Base-by-base conservation (phyloP, 2,113 vertebrate genomes). In the Melanocharis versteri region DNA sequence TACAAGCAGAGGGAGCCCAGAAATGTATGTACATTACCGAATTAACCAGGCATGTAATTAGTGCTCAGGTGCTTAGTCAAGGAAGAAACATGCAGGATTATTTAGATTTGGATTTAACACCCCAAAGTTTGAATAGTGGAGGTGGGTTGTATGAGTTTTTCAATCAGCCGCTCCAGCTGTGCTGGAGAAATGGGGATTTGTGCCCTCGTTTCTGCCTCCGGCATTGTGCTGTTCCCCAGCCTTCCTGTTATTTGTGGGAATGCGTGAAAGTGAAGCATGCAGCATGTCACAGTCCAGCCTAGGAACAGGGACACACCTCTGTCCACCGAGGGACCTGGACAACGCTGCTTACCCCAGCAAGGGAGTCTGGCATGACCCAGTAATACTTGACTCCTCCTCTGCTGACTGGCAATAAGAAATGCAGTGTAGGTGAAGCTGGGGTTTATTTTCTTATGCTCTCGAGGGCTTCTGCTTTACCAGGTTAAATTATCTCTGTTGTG, bases 21-120 rank as follows among this genome's bases (percentile, higher is more conserved):
- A 96, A 86, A 83, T 90, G 88, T 93, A 80, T 27, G 83, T 95
- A 96, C 97, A 98, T 98, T 98, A 98, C 95, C 22, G 95, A 98
- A 97, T 98, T 98, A 98, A 98, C 98, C 97, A 98, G 97, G 97
- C 98, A 95, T 98, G 96, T 98, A 98, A 98, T 98, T 97, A 98
- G 98, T 19, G 91, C 94, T 97, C 97, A 98, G 98, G 98, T 97
- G 96, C 95, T 97, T 97, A 91, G 94, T 87, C 66, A 93, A 97
- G 94, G 97, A 97, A 96, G 89, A 94, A 95, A 91, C 16, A 23
- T 42, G 92, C 87, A 69, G 40, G 58, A 96, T 98, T 97, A 97
- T 96, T 97, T 97, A 96, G 83, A 96, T 97, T 97, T 78, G 88
- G 95, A 90, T 97, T 96, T 90, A 92, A 89, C 84, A 95, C 71